Base-by-base conservation (phyloP, 2,797 vertebrate species). In the Eidolon dupreanum region DNA sequence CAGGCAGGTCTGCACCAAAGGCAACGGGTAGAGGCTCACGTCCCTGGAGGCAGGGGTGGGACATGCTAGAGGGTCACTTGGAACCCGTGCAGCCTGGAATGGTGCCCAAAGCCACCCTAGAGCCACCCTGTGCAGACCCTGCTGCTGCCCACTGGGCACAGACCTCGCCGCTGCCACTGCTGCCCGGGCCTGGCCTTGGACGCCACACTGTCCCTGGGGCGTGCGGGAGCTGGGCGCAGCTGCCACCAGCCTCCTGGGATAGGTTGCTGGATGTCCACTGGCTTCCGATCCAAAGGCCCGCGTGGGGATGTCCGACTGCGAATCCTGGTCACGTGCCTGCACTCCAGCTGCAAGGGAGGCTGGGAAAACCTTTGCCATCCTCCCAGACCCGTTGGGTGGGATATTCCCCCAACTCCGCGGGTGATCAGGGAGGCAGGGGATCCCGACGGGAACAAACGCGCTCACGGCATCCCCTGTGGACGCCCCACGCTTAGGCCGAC, bases 11-110 rank as follows among this genome's bases (percentile, higher is more conserved):
- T 22, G 49, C 19, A 2, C 31, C 24, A 1, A 1, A 2, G 16
- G 28, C 53, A 0, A 0, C 3, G 8, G 33, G 22, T 0, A 10
- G 26, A 1, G 5, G n/a, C 49, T 55, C n/a, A 0, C 0, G 78
- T 16, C 77, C 49, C 13, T 1, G 3, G 33, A 31, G 36, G 12
- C 9, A 43, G 51, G n/a, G 26, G 0, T 43, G 8, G n/a, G 12
- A 36, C 0, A 4, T 0, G 16, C 10, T 7, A 0, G 6, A 26
- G 46, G 38, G 9, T 46, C 1, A 9, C 33, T 19, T 12, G 33
- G 81, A 24, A 43, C 26, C 19, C 9, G 0, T 3, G 10, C 33
- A 17, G 22, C 33, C 6, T 3, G 38, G 31, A 74, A 12, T 0
- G 26, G 51, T 51, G 2, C 46, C 55, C 55, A 0, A 33, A 46